Conservation (phyloP, 2,888 invertebrate genomes). For the Lasioglossum morio region DNA sequence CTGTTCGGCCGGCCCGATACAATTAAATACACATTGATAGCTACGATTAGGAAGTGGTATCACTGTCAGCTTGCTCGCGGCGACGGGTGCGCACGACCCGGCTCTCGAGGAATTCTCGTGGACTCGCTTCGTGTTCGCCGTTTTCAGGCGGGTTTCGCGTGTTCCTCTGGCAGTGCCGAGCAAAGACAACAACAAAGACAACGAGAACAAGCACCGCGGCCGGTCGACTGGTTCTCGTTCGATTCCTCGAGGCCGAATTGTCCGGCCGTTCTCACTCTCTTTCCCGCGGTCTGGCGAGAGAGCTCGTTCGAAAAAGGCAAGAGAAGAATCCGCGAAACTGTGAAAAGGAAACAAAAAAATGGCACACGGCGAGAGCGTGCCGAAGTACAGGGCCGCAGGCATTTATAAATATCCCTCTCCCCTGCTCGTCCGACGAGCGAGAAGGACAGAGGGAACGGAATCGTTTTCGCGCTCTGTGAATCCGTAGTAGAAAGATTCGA, state of each 20-base stretch:
- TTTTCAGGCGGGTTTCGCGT: constrained; percentile 14
- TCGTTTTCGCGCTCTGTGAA: constrained; percentile 41
- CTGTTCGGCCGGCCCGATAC: constrained; percentile 43
- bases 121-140: not conserved
- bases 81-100: constrained; percentile 6
- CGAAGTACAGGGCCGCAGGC: constrained; percentile 14
- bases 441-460: constrained; percentile 25
- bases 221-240: constrained; percentile 13
- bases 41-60: constrained; percentile 80
- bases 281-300: not conserved
- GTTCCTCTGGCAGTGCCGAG: not conserved
- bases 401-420: not conserved
- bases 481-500: constrained; percentile 43
- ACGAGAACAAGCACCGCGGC: not conserved
- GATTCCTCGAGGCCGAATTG: constrained; percentile 23
- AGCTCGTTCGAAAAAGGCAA: constrained; percentile 5
- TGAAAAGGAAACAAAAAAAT: constrained; percentile 25
- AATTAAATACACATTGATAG: constrained; percentile 60
- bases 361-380: constrained; percentile 36
- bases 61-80: constrained; percentile 63
- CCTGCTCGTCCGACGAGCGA: not conserved
- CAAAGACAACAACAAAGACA: constrained; percentile 9
- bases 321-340: constrained; percentile 8
- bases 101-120: not conserved
- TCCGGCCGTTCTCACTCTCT: not conserved